These are phyloP conservation scores for Trissoscelio sp. DNA, from an alignment of 2,888 invertebrate species.

Conservation along the genomic window DNA sequence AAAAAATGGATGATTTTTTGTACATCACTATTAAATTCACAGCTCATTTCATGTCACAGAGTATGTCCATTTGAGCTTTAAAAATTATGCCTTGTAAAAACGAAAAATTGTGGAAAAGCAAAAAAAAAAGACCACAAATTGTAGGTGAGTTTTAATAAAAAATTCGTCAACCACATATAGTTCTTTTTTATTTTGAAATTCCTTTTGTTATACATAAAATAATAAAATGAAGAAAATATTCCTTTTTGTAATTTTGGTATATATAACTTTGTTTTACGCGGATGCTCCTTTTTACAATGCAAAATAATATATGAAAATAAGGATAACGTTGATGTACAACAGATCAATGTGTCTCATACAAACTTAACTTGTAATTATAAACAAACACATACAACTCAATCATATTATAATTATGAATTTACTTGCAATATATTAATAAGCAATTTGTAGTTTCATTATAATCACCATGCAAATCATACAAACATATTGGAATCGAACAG, in stretches of 20 bases:
- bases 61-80: constrained; percentile 31
- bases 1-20: not conserved
- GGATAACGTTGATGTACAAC: constrained; percentile 17
- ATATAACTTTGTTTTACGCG: constrained; percentile 3
- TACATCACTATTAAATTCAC: constrained; percentile 5
- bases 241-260: constrained; percentile 3
- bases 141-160: constrained; percentile 46
- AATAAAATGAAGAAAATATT: constrained; percentile 55
- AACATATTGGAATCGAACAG: no score
- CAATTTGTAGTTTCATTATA: no score
- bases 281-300: constrained; percentile 17
- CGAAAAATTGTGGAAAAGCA: not conserved
- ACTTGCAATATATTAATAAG: not conserved
- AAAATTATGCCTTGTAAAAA: constrained; percentile 18
- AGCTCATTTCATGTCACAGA: not conserved
- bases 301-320: constrained; percentile 39
- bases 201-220: constrained; percentile 45
- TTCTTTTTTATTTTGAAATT: constrained; percentile 45
- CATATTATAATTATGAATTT: no score
- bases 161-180: constrained; percentile 35
- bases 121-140: constrained; percentile 23
- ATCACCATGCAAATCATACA: no score
- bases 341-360: constrained; percentile 6
- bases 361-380: constrained; percentile 39
- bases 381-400: constrained; percentile 15